Evolutionary conservation across 2,113 vertebrate species (phyloP), one percentile per base, ranked within the genome.

Genomic region (Callithrix jacchus): DNA sequence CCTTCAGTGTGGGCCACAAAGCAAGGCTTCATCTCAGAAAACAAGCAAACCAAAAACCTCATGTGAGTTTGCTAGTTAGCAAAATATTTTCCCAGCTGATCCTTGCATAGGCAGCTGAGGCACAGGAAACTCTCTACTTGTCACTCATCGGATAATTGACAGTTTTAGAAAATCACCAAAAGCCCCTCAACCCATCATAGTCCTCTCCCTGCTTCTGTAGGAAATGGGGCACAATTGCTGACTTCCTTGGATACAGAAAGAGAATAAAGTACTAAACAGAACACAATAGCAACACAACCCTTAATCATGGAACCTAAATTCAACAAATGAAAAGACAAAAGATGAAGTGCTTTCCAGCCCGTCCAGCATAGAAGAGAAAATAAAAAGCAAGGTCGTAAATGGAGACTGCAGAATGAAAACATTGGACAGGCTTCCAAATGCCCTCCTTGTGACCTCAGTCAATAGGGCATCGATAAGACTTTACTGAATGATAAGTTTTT

Each of bases 161-260:
- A 25, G 9, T 70, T 54, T 58, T 23, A 35, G 27, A 20, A 56
- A 54, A 45, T 1, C 25, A 23, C 17, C 1, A 3, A 47, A 17
- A 27, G 13, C 40, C 23, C 14, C 2, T 1, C 3, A 37, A 16
- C 30, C 47, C 80, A 20, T 8, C 80, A 20, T 8, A 35, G n/a
- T 37, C 32, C 21, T 66, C 61, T n/a, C 64, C 45, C 35, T 16
- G 3, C 35, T 58, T 25, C 20, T 12, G 25, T 3, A 80, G 56
- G 20, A 56, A 37, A 11, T 0, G 0, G 30, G 1, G 5, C 7
- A 5, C 27, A 1, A 1, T 0, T 2, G 70, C n/a, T 30, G 47
- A 88, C 45, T 20, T 58, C 52, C 8, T 17, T 4, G 3, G 35
- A 84, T 40, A 21, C 30, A 16, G 14, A 23, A 40, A 77, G 32